Percentiles rank a stretch among this genome's conserved stretches.
Conservation (phyloP, 2,797 vertebrate genomes). For the Otolemur crassicaudatus region DNA sequence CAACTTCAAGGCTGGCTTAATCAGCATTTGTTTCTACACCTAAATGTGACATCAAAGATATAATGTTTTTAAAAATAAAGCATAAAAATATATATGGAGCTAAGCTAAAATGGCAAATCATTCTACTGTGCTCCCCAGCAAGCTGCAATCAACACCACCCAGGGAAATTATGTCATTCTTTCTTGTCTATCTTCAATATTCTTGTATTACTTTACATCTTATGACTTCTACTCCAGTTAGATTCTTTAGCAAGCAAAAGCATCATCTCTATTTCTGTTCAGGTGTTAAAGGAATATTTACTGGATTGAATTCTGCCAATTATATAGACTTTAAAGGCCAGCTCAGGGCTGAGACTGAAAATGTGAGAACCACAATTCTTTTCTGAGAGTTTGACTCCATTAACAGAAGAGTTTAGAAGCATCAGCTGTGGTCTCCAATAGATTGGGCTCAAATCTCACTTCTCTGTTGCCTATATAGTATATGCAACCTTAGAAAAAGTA, state of each 20-base stretch:
- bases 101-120: slow-evolving; percentile 1
- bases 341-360: neutral
- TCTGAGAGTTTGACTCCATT: neutral
- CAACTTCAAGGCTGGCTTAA: slow-evolving; percentile 40
- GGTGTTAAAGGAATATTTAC: neutral
- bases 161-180: neutral
- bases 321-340: neutral
- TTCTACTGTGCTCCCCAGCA: neutral
- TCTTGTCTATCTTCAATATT: neutral
- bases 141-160: neutral
- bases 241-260: slow-evolving; percentile 14
- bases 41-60: neutral
- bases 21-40: neutral
- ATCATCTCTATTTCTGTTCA: neutral
- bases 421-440: neutral
- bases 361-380: neutral
- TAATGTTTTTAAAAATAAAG: neutral
- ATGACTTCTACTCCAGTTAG: neutral
- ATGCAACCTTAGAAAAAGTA: neutral
- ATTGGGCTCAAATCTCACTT: neutral
- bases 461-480: neutral
- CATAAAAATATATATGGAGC: neutral
- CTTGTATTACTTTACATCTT: neutral
- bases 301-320: neutral
- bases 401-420: neutral